Evolutionary conservation across 1,140 invertebrate genomes (phyloP), one percentile per base, ranked within the genome.

Genomic region (Zaprionus ghesquierei): DNA sequence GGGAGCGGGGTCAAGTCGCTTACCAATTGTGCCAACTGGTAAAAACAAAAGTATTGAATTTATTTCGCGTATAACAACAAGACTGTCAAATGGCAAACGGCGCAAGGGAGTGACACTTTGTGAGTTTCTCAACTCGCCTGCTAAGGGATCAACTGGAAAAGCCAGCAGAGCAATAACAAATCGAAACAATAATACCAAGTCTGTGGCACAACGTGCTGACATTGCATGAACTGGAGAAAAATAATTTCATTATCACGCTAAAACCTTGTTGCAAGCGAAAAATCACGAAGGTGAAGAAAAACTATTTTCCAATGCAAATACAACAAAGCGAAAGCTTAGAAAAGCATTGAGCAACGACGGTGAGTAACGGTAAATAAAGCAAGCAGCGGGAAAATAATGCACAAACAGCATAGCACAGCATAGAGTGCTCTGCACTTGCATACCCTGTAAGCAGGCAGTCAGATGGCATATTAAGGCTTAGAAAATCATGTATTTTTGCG

Each of bases 21-120:
- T 66, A 59, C 51, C 73, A 64, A 82, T 71, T 75, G 74, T 66
- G 58, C 51, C 73, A 64, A 82, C 75, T 75, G 74, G 66, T 18
- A 58, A 87, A 76, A 82, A 69, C 68, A 66, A 86, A 78, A 74
- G 76, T 82, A 87, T 72, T 74, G 79, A 87, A 77, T 87, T 79
- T 76, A 72, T 81, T 85, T 69, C 23, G 53, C 58, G 51, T 46
- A n/a, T n/a, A 75, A 66, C 53, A 62, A 62, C 25, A 62, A 59
- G 50, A 46, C 41, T 44, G 20, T 41, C 27, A 71, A 46, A 18
- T 61, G 33, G 6, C 29, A 31, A 29, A 29, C 25, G 62, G 46
- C 64, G 65, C 62, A 49, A 63, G 53, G 56, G 55, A 38, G 50
- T 74, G 75, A 75, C 69, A 77, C 55, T 77, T 71, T 44, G 46